phyloP scores from a whole-genome alignment of 1,140 invertebrate genomes.

The Ceratina japonica region DNA sequence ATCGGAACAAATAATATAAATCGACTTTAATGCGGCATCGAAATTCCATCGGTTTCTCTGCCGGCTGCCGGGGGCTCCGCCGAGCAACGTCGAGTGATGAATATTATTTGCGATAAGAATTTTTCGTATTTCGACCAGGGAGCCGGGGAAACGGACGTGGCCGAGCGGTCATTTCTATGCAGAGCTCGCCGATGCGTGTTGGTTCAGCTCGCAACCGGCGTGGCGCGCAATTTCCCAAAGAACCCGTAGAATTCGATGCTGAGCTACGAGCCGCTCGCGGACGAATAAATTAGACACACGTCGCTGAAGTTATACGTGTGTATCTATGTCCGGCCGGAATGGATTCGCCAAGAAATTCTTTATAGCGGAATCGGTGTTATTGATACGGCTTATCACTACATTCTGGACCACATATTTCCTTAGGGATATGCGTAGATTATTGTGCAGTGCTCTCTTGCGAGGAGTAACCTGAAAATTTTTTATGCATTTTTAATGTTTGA shows the following conservation, averaged over 20 bases:
- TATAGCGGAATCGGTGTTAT: not conserved
- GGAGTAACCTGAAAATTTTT: no score
- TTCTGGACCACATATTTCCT: not conserved
- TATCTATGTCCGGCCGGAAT: constrained; percentile 32
- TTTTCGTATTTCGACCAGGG: constrained; percentile 62
- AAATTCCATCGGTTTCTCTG: constrained; percentile 54
- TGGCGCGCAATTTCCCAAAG: constrained; percentile 65
- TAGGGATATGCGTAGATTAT: not conserved
- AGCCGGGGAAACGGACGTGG: constrained; percentile 24
- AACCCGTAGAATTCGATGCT: constrained; percentile 71
- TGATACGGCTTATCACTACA: not conserved
- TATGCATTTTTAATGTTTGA: no score
- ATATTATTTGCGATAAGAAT: constrained; percentile 71
- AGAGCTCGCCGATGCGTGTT: constrained; percentile 22
- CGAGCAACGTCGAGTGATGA: constrained; percentile 55
- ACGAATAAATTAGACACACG: constrained; percentile 67
- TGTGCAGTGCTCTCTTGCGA: not conserved
- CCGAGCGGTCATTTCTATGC: constrained; percentile 68
- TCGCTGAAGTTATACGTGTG: constrained; percentile 18
- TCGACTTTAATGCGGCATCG: constrained; percentile 47
- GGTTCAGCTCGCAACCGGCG: constrained; percentile 18
- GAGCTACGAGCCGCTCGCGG: constrained; percentile 58
- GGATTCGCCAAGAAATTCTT: constrained; percentile 27
- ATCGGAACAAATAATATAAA: no score
- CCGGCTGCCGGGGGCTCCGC: not conserved